phyloP scores from a whole-genome alignment of 2,888 invertebrate genomes.

The Linnaemya tessellans region DNA sequence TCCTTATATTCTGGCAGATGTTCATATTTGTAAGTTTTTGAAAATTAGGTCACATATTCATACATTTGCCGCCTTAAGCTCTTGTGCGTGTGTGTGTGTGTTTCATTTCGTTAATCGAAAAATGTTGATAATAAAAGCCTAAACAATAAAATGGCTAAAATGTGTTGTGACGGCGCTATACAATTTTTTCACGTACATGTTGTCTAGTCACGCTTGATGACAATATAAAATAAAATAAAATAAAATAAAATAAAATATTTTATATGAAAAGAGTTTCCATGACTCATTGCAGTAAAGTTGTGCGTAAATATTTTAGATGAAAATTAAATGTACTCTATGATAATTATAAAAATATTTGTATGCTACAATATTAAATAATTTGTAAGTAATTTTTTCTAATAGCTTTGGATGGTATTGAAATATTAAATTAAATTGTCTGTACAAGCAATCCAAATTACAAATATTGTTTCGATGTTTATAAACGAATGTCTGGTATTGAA shows the following conservation, averaged over 20 bases:
- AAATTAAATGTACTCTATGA: not conserved
- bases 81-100: not conserved
- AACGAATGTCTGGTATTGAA: no score
- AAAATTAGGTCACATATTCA: conserved; percentile 26
- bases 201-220: conserved; percentile 49
- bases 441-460: no score
- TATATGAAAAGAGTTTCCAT: not conserved
- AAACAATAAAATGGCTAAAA: not conserved
- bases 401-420: no score
- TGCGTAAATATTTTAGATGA: not conserved
- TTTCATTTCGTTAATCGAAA: conserved; percentile 36
- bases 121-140: not conserved
- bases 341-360: not conserved
- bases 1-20: no score
- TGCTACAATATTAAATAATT: no score
- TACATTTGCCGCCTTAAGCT: not conserved
- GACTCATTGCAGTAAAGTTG: not conserved
- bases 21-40: not conserved
- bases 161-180: not conserved
- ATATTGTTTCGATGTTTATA: no score
- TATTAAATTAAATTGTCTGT: no score
- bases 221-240: conserved; percentile 38
- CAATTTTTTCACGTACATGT: conserved; percentile 9
- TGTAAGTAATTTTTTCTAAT: no score
- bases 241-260: not conserved